Evolutionary conservation across 2,113 vertebrate species (phyloP).

Genomic region (Paraplagusia blochii): DNA sequence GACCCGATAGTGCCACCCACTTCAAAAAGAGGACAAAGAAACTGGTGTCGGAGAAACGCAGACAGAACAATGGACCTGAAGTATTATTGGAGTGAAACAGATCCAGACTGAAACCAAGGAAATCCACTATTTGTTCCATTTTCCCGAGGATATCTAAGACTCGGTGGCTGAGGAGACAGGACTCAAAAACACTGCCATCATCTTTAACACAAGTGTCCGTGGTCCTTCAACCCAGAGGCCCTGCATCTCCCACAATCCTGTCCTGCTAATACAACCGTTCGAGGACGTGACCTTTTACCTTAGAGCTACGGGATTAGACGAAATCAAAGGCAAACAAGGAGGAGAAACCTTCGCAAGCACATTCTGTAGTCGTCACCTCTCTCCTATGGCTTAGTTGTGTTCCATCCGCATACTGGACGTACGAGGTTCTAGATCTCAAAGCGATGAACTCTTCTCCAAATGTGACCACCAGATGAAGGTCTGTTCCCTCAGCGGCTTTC

Average conservation of each 20-base stretch:
- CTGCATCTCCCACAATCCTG: conserved; percentile 49
- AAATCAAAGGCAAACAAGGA: conserved; percentile 15
- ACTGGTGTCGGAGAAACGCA: conserved; percentile 27
- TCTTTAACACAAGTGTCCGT: conserved; percentile 41
- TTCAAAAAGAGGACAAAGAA: conserved; percentile 11
- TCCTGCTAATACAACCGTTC: conserved; percentile 38
- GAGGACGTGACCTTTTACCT: conserved; percentile 37
- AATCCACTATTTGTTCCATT: conserved; percentile 40
- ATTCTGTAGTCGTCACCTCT: conserved; percentile 47
- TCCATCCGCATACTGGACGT: conserved; percentile 39
- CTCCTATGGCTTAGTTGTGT: conserved; percentile 56
- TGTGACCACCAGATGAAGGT: conserved; percentile 6
- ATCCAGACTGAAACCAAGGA: conserved; percentile 35
- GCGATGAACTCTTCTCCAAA: conserved; percentile 24
- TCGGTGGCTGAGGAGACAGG: conserved; percentile 37
- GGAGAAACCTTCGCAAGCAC: conserved; percentile 18
- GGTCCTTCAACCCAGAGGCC: conserved; percentile 31
- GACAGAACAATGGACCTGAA: conserved; percentile 51
- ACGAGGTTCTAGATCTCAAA: conserved; percentile 23
- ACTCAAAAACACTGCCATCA: conserved; percentile 51
- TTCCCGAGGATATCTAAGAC: conserved; percentile 43
- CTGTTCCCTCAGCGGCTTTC: conserved; percentile 41
- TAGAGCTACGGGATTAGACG: conserved; percentile 39
- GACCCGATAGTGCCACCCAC: conserved; percentile 73
- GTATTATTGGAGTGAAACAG: conserved; percentile 20